Evolutionary conservation across 2,113 vertebrate species (phyloP).

Genomic region (Euleptes europaea): DNA sequence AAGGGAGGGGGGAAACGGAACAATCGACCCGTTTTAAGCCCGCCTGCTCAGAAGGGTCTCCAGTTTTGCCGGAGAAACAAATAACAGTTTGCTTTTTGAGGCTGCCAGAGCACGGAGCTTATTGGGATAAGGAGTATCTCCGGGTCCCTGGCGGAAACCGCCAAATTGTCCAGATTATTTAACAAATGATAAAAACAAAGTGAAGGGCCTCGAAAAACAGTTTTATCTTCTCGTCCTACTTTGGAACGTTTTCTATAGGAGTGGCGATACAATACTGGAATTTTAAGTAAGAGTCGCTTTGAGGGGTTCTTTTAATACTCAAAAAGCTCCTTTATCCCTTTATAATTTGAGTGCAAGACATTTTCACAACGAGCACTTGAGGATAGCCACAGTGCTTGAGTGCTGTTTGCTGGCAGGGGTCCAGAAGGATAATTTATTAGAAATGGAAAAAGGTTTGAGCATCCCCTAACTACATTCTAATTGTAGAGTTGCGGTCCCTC

Average conservation of each 20-base stretch:
- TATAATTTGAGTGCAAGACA: not conserved
- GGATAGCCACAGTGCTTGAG: not conserved
- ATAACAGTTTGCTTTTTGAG: not conserved
- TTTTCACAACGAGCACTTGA: not conserved
- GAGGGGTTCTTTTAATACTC: not conserved
- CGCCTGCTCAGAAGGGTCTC: not conserved
- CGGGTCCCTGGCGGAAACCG: not conserved
- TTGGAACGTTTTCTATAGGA: not conserved
- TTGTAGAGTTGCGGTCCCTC: no score
- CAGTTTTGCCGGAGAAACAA: constrained; percentile 8
- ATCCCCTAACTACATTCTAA: not conserved
- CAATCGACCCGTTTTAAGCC: not conserved
- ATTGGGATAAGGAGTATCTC: not conserved
- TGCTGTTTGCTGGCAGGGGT: not conserved
- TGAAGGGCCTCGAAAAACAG: not conserved
- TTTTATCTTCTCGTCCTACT: not conserved
- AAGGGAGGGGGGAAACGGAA: not conserved
- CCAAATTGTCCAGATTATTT: not conserved
- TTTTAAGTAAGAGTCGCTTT: not conserved
- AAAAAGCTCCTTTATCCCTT: not conserved
- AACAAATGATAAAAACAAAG: not conserved
- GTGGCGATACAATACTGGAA: not conserved
- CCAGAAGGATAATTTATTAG: constrained; percentile 2
- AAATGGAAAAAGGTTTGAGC: not conserved
- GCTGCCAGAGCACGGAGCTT: not conserved